Conservation (phyloP, 1,140 invertebrate species). For the Penaeus japonicus region DNA sequence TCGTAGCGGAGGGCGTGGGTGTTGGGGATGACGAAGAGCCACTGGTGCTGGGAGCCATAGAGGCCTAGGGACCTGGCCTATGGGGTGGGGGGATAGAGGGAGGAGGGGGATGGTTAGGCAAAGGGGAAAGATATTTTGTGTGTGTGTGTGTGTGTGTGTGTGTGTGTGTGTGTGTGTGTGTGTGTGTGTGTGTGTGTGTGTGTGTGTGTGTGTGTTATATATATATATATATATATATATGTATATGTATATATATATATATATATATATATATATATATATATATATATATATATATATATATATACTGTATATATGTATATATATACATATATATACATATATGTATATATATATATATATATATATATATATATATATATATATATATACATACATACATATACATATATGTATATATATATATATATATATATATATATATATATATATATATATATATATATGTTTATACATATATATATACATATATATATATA, state of each 20-base stretch:
- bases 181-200: no score
- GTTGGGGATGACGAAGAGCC: constrained; percentile 80
- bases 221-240: no score
- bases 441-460: constrained; percentile 18
- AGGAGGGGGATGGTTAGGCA: background rate
- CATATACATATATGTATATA: constrained; percentile 26
- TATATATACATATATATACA: background rate
- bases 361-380: background rate
- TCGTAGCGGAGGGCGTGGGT: constrained; percentile 64
- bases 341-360: background rate
- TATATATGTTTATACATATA: constrained; percentile 10
- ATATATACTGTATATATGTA: no score
- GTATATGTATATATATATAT: no score
- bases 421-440: constrained; percentile 30
- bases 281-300: no score
- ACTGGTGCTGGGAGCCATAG: constrained; percentile 76
- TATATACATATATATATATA: background rate
- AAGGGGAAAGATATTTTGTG: background rate
- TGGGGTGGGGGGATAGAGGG: background rate
- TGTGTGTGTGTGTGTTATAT: no score
- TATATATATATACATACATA: constrained; percentile 16
- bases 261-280: no score
- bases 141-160: no score
- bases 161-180: no score
- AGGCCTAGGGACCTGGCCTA: constrained; percentile 73